Conservation (phyloP, 2,888 invertebrate species). For the Agrochola lota region DNA sequence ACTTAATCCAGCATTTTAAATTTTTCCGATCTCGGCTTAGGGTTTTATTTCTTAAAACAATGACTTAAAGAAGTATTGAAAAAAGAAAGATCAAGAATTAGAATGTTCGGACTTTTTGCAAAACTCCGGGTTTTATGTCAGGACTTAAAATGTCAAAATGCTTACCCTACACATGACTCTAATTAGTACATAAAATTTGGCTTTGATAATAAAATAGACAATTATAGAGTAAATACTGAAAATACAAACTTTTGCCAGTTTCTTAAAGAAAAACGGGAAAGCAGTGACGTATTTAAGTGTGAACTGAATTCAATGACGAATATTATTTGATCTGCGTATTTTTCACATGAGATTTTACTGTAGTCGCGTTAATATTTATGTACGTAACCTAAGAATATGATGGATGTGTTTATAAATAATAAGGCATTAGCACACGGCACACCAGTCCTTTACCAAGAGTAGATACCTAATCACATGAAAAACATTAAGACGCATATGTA, state of each 20-base stretch:
- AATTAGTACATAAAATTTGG: neutral
- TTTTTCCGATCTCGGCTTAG: neutral
- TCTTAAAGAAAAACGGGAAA: slow-evolving; percentile 21
- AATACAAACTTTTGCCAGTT: slow-evolving; percentile 6
- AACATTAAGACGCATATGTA: neutral
- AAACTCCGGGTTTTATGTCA: too few relatives aligned
- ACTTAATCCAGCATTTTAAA: neutral
- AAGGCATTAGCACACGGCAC: neutral
- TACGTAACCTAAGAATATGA: neutral
- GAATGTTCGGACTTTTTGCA: neutral
- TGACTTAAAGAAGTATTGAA: neutral
- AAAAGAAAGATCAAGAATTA: neutral
- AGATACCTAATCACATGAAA: neutral
- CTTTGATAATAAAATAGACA: neutral
- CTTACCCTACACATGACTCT: neutral
- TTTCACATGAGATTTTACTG: slow-evolving; percentile 5
- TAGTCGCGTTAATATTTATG: neutral
- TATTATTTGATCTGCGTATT: slow-evolving; percentile 12
- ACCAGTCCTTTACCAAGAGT: neutral
- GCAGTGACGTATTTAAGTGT: slow-evolving; percentile 21
- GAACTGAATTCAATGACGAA: slow-evolving; percentile 24
- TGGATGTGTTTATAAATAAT: neutral
- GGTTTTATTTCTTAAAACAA: too few relatives aligned
- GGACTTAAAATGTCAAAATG: neutral
- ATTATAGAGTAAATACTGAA: neutral